phyloP scores from a whole-genome alignment of 92 coral and sea anemone species.

The Phenganax subtilis region DNA sequence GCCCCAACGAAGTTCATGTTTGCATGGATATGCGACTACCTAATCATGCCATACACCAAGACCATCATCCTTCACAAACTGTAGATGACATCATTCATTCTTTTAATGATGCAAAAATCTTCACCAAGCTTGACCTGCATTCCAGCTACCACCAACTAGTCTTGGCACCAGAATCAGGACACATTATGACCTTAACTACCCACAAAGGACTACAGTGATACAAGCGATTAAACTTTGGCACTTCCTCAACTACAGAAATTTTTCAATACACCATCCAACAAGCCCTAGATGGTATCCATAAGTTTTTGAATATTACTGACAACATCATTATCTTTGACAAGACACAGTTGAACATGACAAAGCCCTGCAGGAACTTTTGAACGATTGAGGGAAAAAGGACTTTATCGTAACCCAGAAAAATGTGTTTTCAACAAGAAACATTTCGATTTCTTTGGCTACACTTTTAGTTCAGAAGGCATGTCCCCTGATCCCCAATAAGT shows the following conservation, averaged over 20 bases:
- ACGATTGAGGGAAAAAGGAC: conserved; percentile 38
- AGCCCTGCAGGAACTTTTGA: conserved; percentile 16
- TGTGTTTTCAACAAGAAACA: conserved; percentile 32
- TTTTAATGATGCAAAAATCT: conserved; percentile 40
- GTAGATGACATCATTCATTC: conserved; percentile 38
- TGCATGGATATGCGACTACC: conserved; percentile 18
- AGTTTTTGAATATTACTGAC: conserved; percentile 48
- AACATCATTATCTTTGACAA: conserved; percentile 40
- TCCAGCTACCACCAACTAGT: conserved; percentile 34
- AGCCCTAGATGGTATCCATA: conserved; percentile 40
- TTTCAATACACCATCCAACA: conserved; percentile 45
- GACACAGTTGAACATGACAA: conserved; percentile 27
- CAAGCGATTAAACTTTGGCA: conserved; percentile 48
- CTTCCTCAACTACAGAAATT: conserved; percentile 39
- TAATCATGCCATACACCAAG: conserved; percentile 4
- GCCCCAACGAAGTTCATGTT: conserved; percentile 5
- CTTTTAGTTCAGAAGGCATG: conserved; percentile 38
- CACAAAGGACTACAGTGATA: conserved; percentile 43
- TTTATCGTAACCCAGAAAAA: conserved; percentile 26
- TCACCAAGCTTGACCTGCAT: conserved; percentile 38
- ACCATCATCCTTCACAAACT: background rate
- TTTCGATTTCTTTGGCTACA: conserved; percentile 39
- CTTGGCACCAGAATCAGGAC: conserved; percentile 45
- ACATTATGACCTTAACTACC: conserved; percentile 48
- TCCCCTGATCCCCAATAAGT: conserved; percentile 40